Evolutionary conservation across 2,113 vertebrate genomes (phyloP), one percentile per base, ranked within the genome.

Genomic region (Anoura caudifer): DNA sequence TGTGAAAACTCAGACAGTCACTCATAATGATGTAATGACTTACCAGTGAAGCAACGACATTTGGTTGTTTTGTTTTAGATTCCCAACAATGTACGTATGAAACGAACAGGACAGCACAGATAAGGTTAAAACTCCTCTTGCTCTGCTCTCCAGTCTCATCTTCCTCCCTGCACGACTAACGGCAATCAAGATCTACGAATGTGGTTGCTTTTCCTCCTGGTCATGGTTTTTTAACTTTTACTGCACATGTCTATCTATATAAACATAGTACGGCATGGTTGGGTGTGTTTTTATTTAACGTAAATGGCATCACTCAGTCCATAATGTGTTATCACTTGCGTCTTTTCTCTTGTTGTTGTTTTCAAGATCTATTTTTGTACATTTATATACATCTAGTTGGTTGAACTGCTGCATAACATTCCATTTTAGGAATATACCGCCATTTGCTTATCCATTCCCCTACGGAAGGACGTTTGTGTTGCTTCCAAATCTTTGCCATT

Each of bases 241-340:
- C 7, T 79, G 90, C 52, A 33, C 45, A 19, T 31, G 47, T 81
- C 15, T 9, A 33, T 75, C 73, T n/a, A 45, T n/a, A 89, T 95
- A 95, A 96, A 93, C 92, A 61, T 73, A 93, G 89, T 63, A 54
- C 72, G 41, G 9, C 59, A 19, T 69, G 95, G 86, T 95, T 91
- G 33, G 50, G 43, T 91, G 61, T 93, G 82, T 82, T 95, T 96
- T 96, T 77, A 63, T 89, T 93, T 91, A 95, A 91, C 59, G 75
- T 16, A 95, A 91, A 93, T 54, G 47, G 52, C 52, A 86, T n/a
- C 77, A 41, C 94, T 95, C 45, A 1, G 52, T 36, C 59, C 15
- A 72, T 41, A 81, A 85, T 79, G 73, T 36, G 93, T 85, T 82
- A 52, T 28, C 45, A 73, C 95, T 93, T 86, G 72, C 67, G 65